Conservation (phyloP, 1,140 invertebrate species). For the Telenomus remus region DNA sequence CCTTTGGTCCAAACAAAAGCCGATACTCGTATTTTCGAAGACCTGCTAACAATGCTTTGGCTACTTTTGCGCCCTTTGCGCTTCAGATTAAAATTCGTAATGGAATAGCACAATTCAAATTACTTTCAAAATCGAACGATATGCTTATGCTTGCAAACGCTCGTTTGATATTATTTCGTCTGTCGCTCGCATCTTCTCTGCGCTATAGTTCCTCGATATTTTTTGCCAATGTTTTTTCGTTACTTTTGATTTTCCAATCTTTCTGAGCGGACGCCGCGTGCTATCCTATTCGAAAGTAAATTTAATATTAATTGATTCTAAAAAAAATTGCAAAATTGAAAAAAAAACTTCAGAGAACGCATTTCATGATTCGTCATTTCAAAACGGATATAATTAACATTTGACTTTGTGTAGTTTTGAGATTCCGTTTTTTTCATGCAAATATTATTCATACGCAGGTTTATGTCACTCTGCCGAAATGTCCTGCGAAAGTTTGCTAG, state of each 20-base stretch:
- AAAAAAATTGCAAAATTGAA: too few species aligned
- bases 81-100: constrained; percentile 51
- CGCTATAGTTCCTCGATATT: constrained; percentile 4
- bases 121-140: constrained; percentile 53
- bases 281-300: constrained; percentile 23
- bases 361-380: too few species aligned
- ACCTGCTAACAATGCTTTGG: constrained; percentile 24
- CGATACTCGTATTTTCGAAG: constrained; percentile 36
- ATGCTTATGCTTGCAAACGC: constrained; percentile 18
- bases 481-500: constrained; percentile 9
- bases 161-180: constrained; percentile 4
- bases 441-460: constrained; percentile 16
- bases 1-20: constrained; percentile 30
- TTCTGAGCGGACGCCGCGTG: constrained; percentile 32
- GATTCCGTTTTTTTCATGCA: background rate
- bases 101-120: constrained; percentile 44
- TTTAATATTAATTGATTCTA: constrained; percentile 15
- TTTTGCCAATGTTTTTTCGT: constrained; percentile 6
- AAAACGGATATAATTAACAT: background rate
- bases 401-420: background rate
- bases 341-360: too few species aligned
- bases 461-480: background rate
- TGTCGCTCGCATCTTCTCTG: background rate
- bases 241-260: constrained; percentile 19
- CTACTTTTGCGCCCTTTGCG: constrained; percentile 21